Evolutionary conservation across 2,113 vertebrate genomes (phyloP).

Genomic region (Pelusios castaneus): DNA sequence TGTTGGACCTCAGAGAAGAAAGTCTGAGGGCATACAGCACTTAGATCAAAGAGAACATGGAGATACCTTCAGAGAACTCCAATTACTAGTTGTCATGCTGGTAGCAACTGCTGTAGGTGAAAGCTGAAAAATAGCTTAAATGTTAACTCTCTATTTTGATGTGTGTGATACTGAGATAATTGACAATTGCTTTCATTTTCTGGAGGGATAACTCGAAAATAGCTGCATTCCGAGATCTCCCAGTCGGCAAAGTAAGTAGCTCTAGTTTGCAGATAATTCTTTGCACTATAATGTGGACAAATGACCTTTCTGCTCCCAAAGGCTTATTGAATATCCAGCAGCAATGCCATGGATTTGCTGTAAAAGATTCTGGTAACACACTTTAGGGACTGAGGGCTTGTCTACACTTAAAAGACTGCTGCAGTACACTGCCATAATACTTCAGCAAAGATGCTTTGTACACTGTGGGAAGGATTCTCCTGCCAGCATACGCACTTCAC

Average conservation of each 20-base stretch:
- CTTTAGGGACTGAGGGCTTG: not conserved
- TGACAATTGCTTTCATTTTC: not conserved
- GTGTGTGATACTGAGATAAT: not conserved
- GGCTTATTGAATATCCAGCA: not conserved
- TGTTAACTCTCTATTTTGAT: not conserved
- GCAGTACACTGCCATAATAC: not conserved
- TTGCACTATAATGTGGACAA: rapidly evolving
- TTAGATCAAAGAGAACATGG: not conserved
- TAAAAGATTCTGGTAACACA: not conserved
- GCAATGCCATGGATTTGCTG: not conserved
- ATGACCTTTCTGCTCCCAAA: not conserved
- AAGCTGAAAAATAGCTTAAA: not conserved
- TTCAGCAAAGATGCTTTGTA: not conserved
- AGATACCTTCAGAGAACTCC: not conserved
- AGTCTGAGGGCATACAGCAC: not conserved
- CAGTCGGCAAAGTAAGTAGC: not conserved
- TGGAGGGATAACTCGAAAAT: not conserved
- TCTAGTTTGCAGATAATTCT: not conserved
- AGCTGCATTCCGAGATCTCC: not conserved
- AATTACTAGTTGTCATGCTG: not conserved
- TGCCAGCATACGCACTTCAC: too few relatives aligned
- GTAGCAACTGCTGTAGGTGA: not conserved
- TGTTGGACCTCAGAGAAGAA: not conserved
- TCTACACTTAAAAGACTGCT: not conserved
- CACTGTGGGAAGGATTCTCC: not conserved